These are phyloP conservation scores for Ammodytes marinus DNA, from an alignment of 2,113 vertebrate genomes.

Conservation along the genomic window DNA sequence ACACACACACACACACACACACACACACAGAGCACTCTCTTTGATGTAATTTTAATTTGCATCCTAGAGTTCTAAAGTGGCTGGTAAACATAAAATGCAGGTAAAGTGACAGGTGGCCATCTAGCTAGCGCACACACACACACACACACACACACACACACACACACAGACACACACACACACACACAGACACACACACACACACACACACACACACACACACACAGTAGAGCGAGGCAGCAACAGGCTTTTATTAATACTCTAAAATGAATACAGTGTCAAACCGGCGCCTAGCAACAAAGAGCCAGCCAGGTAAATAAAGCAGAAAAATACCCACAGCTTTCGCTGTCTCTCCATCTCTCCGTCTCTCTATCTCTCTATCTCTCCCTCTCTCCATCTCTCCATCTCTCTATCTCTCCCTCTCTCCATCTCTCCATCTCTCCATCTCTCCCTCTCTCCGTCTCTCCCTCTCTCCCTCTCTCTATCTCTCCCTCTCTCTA, in stretches of 20 bases:
- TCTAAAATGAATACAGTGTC: constrained; percentile 56
- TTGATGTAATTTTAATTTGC: background rate
- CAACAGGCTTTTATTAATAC: constrained; percentile 46
- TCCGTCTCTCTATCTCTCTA: too few species aligned
- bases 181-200: too few species aligned
- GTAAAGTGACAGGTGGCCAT: constrained; percentile 28
- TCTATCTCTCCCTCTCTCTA: too few species aligned
- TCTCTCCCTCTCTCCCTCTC: too few species aligned
- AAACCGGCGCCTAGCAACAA: constrained; percentile 43
- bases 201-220: background rate
- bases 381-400: too few species aligned
- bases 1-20: background rate
- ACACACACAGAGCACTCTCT: background rate
- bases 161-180: too few species aligned
- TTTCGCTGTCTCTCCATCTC: constrained; percentile 10
- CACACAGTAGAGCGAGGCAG: constrained; percentile 3
- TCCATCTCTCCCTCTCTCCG: too few species aligned
- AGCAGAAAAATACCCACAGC: constrained; percentile 23
- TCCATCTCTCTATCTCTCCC: too few species aligned
- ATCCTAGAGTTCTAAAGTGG: background rate
- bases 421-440: too few species aligned
- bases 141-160: too few species aligned
- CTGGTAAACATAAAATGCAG: constrained; percentile 1
- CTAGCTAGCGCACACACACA: background rate
- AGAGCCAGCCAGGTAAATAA: constrained; percentile 47